phyloP scores from a whole-genome alignment of 2,888 invertebrate genomes.

The Ypsolopha scabrella region DNA sequence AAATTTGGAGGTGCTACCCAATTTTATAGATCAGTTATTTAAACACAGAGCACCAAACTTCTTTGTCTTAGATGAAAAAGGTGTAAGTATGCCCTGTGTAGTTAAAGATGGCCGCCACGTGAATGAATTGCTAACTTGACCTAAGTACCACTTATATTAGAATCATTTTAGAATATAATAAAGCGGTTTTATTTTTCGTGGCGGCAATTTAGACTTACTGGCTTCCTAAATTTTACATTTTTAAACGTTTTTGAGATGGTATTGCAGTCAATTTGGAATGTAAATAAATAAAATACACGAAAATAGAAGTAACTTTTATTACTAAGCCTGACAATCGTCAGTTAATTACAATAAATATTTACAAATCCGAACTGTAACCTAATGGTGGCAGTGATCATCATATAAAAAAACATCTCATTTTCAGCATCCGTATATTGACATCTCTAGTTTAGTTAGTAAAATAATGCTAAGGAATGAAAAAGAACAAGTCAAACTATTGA shows the following conservation, averaged over 20 bases:
- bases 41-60: too few species aligned
- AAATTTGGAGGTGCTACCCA: constrained; percentile 1
- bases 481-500: background rate
- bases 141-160: background rate
- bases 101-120: background rate
- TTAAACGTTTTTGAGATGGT: background rate
- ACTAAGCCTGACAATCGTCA: background rate
- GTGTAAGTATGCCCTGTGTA: too few species aligned
- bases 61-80: too few species aligned
- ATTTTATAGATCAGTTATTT: background rate
- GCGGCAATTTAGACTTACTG: background rate
- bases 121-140: background rate
- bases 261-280: background rate
- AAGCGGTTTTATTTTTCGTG: background rate
- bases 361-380: too few species aligned
- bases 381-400: background rate
- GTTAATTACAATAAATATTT: too few species aligned
- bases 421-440: background rate
- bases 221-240: background rate
- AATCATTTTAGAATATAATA: too few species aligned
- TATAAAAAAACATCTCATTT: background rate
- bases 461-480: background rate
- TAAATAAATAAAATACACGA: background rate
- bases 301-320: background rate
- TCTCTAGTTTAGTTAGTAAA: background rate